phyloP scores from a whole-genome alignment of 92 coral and sea anemone genomes.

The Zoanthus sansibaricus region DNA sequence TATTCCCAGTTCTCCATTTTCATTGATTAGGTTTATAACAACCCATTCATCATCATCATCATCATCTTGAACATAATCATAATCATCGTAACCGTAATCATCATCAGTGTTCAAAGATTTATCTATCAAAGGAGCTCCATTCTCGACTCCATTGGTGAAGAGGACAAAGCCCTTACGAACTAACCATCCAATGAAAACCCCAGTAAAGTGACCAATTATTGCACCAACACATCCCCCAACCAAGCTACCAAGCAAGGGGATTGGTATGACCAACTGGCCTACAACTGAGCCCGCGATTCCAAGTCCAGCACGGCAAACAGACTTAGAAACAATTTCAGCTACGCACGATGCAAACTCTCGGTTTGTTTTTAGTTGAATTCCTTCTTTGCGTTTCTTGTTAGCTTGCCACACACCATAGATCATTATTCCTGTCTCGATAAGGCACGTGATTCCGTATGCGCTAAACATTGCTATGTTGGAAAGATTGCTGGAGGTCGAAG shows the following conservation, averaged over 20 bases:
- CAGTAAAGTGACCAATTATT: slow-evolving; percentile 30
- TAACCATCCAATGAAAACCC: slow-evolving; percentile 19
- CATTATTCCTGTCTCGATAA: slow-evolving; percentile 27
- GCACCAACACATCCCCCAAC: slow-evolving; percentile 27
- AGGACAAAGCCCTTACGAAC: slow-evolving; percentile 5
- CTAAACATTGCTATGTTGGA: neutral
- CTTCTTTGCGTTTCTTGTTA: slow-evolving; percentile 31
- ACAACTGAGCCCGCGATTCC: slow-evolving; percentile 33
- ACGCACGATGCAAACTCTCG: slow-evolving; percentile 33
- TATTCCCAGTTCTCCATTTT: no score
- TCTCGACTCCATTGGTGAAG: neutral
- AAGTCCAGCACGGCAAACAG: slow-evolving; percentile 32
- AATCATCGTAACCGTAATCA: neutral
- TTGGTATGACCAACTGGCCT: slow-evolving; percentile 28
- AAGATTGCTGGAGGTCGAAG: neutral
- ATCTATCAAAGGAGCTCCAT: neutral
- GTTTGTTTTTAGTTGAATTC: slow-evolving; percentile 33
- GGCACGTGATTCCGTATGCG: slow-evolving; percentile 21
- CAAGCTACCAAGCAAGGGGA: slow-evolving; percentile 34
- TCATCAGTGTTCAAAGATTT: neutral
- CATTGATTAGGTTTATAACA: neutral
- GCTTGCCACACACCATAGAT: slow-evolving; percentile 32
- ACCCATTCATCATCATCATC: neutral
- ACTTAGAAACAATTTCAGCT: slow-evolving; percentile 10
- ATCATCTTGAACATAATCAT: neutral